phyloP scores from a whole-genome alignment of 64 coral and sea anemone genomes.

The Platygyra sinensis region DNA sequence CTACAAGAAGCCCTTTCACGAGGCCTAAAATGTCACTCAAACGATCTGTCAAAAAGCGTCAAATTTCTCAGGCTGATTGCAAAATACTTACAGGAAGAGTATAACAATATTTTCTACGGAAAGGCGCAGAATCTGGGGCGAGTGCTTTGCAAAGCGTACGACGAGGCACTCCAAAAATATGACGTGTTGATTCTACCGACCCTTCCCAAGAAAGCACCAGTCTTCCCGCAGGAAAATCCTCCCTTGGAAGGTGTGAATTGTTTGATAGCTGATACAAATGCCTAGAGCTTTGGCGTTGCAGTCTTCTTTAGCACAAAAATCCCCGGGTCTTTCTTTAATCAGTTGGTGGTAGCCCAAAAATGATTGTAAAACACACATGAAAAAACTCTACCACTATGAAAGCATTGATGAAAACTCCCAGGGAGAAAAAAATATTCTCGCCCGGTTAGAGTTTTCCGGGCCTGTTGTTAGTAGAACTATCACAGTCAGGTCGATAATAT shows the following conservation, averaged over 20 bases:
- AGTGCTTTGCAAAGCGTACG: slow-evolving; percentile 59
- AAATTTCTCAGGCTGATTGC: slow-evolving; percentile 13
- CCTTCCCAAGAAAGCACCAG: slow-evolving; percentile 44
- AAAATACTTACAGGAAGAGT: slow-evolving; percentile 62
- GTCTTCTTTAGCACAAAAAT: too few relatives aligned
- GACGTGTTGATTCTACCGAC: slow-evolving; percentile 79
- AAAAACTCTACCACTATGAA: too few relatives aligned
- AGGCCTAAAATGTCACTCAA: slow-evolving; percentile 60
- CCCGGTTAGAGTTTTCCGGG: too few relatives aligned
- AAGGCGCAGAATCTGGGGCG: slow-evolving; percentile 74
- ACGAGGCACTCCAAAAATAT: slow-evolving; percentile 46
- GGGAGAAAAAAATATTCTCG: too few relatives aligned
- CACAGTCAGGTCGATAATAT: background rate
- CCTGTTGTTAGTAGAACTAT: too few relatives aligned
- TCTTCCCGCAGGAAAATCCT: slow-evolving; percentile 17
- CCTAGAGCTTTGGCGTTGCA: too few relatives aligned
- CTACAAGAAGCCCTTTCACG: slow-evolving; percentile 65
- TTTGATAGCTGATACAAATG: background rate
- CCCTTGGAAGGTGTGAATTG: slow-evolving; percentile 30
- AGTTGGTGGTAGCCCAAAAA: too few relatives aligned
- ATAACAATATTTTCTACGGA: slow-evolving; percentile 73
- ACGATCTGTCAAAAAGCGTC: slow-evolving; percentile 28
- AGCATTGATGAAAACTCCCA: too few relatives aligned
- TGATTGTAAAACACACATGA: too few relatives aligned
- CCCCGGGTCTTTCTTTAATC: too few relatives aligned